These are phyloP conservation scores for Vipera ursinii DNA, from an alignment of 2,797 vertebrate genomes.

Conservation along the genomic window DNA sequence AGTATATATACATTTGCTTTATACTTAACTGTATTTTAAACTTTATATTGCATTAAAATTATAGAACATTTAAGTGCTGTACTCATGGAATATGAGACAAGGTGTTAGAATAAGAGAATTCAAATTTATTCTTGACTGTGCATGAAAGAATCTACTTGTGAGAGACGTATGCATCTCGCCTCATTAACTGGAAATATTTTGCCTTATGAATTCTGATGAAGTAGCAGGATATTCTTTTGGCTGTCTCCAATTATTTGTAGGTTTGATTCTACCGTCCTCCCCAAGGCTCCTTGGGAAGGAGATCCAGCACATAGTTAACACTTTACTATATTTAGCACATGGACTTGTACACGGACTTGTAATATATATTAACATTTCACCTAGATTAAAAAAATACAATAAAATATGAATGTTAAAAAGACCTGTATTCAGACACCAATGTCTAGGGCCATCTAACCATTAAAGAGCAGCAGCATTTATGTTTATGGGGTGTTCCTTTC, in stretches of 20 bases:
- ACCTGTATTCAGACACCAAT: not conserved
- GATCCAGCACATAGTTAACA: not conserved
- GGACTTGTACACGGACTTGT: not conserved
- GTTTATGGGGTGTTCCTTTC: too few relatives aligned
- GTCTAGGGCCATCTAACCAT: too few relatives aligned
- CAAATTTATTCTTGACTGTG: not conserved
- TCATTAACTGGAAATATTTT: not conserved
- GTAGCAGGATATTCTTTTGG: not conserved
- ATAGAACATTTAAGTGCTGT: not conserved
- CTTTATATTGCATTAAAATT: not conserved
- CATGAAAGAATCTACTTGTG: not conserved
- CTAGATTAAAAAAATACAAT: not conserved
- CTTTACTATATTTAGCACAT: not conserved
- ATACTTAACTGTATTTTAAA: not conserved
- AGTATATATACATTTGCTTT: not conserved
- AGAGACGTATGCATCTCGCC: not conserved
- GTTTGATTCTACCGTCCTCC: not conserved
- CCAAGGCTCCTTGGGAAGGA: not conserved
- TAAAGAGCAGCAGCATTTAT: too few relatives aligned
- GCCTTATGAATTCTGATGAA: not conserved
- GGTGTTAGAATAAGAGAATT: not conserved
- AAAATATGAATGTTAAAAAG: not conserved
- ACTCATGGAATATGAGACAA: not conserved
- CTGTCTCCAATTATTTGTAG: not conserved
- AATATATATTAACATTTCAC: not conserved